phyloP scores from a whole-genome alignment of 2,113 vertebrate genomes.

The Ifrita kowaldi region DNA sequence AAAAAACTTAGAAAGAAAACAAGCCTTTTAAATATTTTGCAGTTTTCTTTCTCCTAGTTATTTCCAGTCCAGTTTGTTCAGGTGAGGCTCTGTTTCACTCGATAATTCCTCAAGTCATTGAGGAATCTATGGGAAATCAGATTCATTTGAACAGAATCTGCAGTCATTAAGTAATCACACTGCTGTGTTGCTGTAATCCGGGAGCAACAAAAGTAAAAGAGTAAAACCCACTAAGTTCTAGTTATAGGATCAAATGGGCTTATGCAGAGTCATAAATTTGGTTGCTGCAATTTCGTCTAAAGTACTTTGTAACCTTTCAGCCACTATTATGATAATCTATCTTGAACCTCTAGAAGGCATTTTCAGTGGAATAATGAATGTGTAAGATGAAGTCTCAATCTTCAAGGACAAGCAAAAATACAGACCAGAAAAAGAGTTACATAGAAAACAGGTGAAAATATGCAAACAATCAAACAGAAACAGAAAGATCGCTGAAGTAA shows the following conservation, averaged over 20 bases:
- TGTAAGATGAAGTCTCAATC: neutral
- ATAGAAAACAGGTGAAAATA: neutral
- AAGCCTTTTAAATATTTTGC: neutral
- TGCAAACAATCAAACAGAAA: neutral
- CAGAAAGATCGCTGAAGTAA: neutral
- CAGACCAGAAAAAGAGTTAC: rapidly evolving
- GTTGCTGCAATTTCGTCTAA: neutral
- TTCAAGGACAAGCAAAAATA: neutral
- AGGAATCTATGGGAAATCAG: neutral
- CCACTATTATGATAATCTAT: neutral
- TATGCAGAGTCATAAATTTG: neutral
- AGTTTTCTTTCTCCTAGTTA: neutral
- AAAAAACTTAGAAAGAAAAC: neutral
- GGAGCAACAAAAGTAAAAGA: neutral
- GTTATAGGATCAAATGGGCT: neutral
- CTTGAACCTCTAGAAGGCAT: neutral
- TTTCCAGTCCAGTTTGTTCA: neutral
- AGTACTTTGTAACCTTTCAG: neutral
- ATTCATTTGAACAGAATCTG: neutral
- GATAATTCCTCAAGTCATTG: neutral
- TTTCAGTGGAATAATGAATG: neutral
- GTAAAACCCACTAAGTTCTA: neutral
- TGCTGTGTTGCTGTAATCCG: neutral
- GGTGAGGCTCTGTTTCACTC: neutral
- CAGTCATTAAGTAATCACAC: neutral